A percentile compares a stretch with the other conserved stretches of the same genome.
These are phyloP conservation scores for Dipodomys merriami DNA, from an alignment of 2,113 vertebrate genomes.

Conservation along the genomic window DNA sequence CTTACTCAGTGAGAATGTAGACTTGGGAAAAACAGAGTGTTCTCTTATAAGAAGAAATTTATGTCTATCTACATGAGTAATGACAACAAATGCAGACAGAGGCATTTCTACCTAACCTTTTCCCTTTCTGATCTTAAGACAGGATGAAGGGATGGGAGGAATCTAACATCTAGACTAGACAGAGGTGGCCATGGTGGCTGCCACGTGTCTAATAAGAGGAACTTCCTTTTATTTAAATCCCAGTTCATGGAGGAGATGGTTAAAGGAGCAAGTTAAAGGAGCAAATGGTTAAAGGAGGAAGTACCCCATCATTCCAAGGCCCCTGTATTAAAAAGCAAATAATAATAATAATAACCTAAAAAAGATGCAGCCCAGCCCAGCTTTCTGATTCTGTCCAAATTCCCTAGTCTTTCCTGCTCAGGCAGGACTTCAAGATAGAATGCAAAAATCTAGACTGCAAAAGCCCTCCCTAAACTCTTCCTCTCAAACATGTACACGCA, in stretches of 20 bases:
- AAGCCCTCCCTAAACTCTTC: neutral
- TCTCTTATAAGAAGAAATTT: neutral
- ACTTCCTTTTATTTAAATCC: no score
- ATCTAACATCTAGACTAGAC: neutral
- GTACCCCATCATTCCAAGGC: neutral
- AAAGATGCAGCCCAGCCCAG: neutral
- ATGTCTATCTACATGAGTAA: neutral
- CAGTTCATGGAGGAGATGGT: neutral
- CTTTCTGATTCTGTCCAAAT: neutral
- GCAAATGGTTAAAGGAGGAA: neutral
- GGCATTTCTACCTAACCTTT: neutral
- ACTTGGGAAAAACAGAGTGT: no score
- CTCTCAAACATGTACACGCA: neutral
- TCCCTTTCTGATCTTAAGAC: neutral
- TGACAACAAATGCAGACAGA: neutral
- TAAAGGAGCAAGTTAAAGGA: conserved; percentile 14
- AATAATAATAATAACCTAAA: neutral
- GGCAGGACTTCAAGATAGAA: neutral
- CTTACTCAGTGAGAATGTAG: neutral
- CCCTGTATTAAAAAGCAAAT: neutral
- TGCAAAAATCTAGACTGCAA: neutral
- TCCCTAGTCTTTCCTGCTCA: neutral
- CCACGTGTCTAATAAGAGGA: neutral
- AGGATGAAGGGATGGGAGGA: neutral
- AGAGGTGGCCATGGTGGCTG: neutral